Conservation (phyloP, 2,888 invertebrate genomes). For the Agrochola circellaris region DNA sequence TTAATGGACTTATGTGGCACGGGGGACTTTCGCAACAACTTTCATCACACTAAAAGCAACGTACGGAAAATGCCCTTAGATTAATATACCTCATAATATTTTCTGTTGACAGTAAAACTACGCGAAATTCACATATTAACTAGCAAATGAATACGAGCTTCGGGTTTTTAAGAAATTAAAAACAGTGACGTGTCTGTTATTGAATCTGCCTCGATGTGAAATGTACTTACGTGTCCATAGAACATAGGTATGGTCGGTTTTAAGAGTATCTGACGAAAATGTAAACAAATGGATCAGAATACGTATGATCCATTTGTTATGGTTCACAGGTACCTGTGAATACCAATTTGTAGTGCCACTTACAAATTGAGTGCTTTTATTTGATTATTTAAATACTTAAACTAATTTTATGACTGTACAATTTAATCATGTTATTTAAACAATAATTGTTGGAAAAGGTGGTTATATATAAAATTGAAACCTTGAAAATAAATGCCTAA, state of each 20-base stretch:
- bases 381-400: background rate
- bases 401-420: too few relatives aligned
- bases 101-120: conserved; percentile 72
- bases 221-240: conserved; percentile 5
- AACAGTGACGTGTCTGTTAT: conserved; percentile 15
- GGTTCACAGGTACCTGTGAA: too few relatives aligned
- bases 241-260: background rate
- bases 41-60: conserved; percentile 90
- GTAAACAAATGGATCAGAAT: background rate
- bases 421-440: background rate
- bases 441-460: background rate
- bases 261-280: background rate
- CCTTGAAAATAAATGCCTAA: conserved; percentile 2
- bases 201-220: conserved; percentile 27
- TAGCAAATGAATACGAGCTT: conserved; percentile 41
- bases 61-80: conserved; percentile 87
- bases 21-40: conserved; percentile 86
- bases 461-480: background rate
- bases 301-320: too few relatives aligned
- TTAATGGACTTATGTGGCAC: conserved; percentile 89
- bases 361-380: background rate
- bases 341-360: background rate
- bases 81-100: conserved; percentile 87
- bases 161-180: conserved; percentile 47
- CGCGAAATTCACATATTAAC: conserved; percentile 57